Base-by-base conservation (phyloP, 2,797 vertebrate species). In the Danio jaintianensis region DNA sequence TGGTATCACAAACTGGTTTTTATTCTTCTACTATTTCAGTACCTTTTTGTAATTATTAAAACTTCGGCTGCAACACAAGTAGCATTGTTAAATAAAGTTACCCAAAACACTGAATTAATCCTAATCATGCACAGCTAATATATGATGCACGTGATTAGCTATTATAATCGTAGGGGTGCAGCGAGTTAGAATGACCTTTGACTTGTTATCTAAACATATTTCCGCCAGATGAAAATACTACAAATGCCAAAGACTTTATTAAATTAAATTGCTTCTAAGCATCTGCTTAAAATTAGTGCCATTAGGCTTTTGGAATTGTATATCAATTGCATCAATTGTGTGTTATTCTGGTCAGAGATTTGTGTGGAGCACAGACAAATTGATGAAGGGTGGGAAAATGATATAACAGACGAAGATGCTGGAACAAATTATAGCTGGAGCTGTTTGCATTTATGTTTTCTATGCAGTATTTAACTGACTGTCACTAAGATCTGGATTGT, bases 221-320 rank as follows among this genome's bases (percentile, higher is more conserved):
- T 75, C 16, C 29, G 50, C n/a, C 59, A 40, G 58, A 52, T 6
- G 0, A 13, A 74, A 45, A n/a, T 74, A 43, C 12, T 36, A 52
- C 18, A 53, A 22, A 53, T 63, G 50, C 20, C n/a, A 2, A 40
- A 74, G n/a, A 36, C 10, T n/a, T 43, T 55, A 72, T 55, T 18
- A 69, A 76, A 82, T 77, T 71, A 77, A 20, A 78, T 47, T n/a
- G 13, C 5, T 55, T 72, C 16, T 78, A 13, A 66, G 58, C 5
- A 42, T 63, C 58, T 62, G 47, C n/a, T 22, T 52, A 11, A 66
- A 74, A 36, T 59, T 6, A 3, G 15, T 50, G 29, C 16, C 4
- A 56, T 63, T 70, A 36, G 29, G 81, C 8, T 40, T 5, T 55
- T 45, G 16, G 70, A 69, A 56, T 40, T 70, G 16, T 16, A 18